phyloP scores from a whole-genome alignment of 2,113 vertebrate genomes.

The Ursus arctos region DNA sequence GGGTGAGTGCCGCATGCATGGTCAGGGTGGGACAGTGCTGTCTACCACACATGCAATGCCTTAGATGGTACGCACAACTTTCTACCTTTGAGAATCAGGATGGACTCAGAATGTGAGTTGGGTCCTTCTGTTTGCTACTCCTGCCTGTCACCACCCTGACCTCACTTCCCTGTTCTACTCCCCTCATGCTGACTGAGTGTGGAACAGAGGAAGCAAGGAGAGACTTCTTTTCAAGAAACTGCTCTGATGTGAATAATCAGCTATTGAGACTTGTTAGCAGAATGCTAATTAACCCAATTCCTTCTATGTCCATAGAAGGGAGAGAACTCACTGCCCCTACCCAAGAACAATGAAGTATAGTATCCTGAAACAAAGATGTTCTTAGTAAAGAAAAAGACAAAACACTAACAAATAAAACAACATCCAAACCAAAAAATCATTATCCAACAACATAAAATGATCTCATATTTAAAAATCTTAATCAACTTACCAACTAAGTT shows the following conservation, averaged over 20 bases:
- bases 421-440: not conserved
- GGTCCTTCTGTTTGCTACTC: not conserved
- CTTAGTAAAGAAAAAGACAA: not conserved
- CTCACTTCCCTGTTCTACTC: not conserved
- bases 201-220: not conserved
- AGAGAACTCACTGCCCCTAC: too few species aligned
- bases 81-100: not conserved
- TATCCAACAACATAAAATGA: not conserved
- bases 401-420: not conserved
- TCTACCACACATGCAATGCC: fast-evolving
- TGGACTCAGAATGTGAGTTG: not conserved
- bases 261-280: not conserved
- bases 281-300: not conserved
- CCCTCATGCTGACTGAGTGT: too few species aligned
- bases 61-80: fast-evolving
- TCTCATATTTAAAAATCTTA: not conserved
- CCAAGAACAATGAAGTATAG: not conserved
- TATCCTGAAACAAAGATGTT: not conserved
- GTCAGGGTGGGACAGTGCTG: fast-evolving
- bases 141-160: too few species aligned
- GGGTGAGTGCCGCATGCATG: fast-evolving
- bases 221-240: not conserved
- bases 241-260: not conserved
- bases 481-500: not conserved
- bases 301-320: not conserved